Percentiles rank a stretch among this genome's conserved stretches.
These are phyloP conservation scores for Drepanosiphum platanoidis DNA, from an alignment of 2,888 invertebrate species.

Conservation along the genomic window DNA sequence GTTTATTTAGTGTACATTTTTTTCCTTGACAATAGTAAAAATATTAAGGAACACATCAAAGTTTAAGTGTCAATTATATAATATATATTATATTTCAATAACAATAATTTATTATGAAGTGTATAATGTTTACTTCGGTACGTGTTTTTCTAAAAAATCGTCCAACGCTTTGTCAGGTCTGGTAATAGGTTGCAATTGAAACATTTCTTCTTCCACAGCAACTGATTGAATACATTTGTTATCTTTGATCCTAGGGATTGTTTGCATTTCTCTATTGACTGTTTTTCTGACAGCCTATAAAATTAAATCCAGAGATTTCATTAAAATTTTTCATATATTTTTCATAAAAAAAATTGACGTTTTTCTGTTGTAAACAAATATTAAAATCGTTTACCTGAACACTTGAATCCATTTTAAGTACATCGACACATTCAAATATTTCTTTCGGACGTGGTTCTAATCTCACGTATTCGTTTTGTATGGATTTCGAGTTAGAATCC, in stretches of 20 bases:
- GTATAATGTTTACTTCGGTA: conserved; percentile 35
- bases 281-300: conserved; percentile 26
- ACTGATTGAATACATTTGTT: conserved; percentile 54
- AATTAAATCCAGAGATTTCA: too few relatives aligned
- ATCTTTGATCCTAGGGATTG: conserved; percentile 43
- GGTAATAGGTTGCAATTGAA: conserved; percentile 29
- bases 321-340: neutral
- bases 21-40: too few relatives aligned
- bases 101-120: neutral
- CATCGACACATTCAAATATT: neutral
- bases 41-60: too few relatives aligned
- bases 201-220: conserved; percentile 42
- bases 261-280: conserved; percentile 41
- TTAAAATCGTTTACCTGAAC: conserved; percentile 32
- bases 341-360: neutral
- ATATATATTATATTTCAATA: too few relatives aligned
- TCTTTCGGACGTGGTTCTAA: conserved; percentile 42
- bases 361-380: neutral
- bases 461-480: conserved; percentile 28
- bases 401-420: conserved; percentile 10
- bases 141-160: conserved; percentile 49
- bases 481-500: neutral
- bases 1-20: too few relatives aligned
- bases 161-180: conserved; percentile 22
- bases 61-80: too few relatives aligned